Evolutionary conservation across 1,140 invertebrate genomes (phyloP).

Genomic region (Drosophila gunungcola): DNA sequence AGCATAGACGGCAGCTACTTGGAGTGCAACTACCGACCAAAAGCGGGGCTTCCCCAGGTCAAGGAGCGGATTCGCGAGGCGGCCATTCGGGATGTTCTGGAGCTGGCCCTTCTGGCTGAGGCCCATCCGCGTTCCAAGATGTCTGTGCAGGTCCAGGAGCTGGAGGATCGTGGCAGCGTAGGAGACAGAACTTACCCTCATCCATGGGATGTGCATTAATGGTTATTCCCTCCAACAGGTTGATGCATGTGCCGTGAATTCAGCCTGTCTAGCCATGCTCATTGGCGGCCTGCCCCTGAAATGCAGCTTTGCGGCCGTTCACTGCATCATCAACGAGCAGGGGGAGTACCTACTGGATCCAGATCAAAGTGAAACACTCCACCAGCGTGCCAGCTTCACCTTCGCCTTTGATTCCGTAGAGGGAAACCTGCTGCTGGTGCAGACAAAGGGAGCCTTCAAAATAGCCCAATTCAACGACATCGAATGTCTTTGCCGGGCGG

Average conservation of each 20-base stretch:
- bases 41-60: constrained; percentile 90
- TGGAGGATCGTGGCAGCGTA: constrained; percentile 94
- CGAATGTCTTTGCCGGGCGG: constrained; percentile 87
- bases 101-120: constrained; percentile 88
- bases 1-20: constrained; percentile 91
- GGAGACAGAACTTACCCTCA: constrained; percentile 49
- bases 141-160: constrained; percentile 92
- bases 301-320: constrained; percentile 91
- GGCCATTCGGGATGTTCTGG: constrained; percentile 91
- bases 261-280: constrained; percentile 91
- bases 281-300: constrained; percentile 93
- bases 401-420: constrained; percentile 90
- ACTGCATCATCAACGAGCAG: constrained; percentile 88
- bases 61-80: constrained; percentile 90
- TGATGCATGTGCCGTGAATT: constrained; percentile 92
- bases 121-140: constrained; percentile 92
- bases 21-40: constrained; percentile 91
- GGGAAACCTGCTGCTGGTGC: constrained; percentile 87
- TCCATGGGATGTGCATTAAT: neutral
- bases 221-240: constrained; percentile 86
- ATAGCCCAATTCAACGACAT: constrained; percentile 88
- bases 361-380: constrained; percentile 77
- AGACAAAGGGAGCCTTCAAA: constrained; percentile 89
- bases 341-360: constrained; percentile 90
- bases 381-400: constrained; percentile 86